Evolutionary conservation across 2,888 invertebrate species (phyloP).

Genomic region (Hirtodrosophila duncani): DNA sequence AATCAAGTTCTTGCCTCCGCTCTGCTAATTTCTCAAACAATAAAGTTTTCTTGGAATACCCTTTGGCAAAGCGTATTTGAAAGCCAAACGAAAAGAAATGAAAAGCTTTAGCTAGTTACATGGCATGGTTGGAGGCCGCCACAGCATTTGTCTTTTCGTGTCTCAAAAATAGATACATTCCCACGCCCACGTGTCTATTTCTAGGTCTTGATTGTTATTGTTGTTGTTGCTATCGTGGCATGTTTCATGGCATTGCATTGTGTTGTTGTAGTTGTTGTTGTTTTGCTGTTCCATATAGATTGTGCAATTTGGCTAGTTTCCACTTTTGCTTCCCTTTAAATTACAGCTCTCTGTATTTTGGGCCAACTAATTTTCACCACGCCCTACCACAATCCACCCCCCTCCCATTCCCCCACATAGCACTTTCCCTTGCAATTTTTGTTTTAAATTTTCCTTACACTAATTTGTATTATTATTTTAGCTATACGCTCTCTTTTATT

Average conservation of each 20-base stretch:
- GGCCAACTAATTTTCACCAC: constrained; percentile 10
- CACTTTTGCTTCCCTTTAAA: constrained; percentile 38
- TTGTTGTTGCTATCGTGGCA: constrained; percentile 8
- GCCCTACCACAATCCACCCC: background rate
- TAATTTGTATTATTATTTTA: constrained; percentile 26
- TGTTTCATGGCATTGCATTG: constrained; percentile 58
- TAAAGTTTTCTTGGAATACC: no score
- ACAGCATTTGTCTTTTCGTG: constrained; percentile 20
- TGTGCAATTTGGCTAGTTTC: constrained; percentile 65
- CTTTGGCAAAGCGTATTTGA: no score
- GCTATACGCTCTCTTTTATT: background rate
- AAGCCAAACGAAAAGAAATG: constrained; percentile 4
- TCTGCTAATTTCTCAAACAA: no score
- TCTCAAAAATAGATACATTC: constrained; percentile 57
- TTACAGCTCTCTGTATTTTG: constrained; percentile 23
- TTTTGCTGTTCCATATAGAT: constrained; percentile 22
- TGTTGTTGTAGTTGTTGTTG: constrained; percentile 9
- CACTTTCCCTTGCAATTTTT: constrained; percentile 49
- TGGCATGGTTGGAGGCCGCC: no score
- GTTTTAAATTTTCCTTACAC: constrained; percentile 41
- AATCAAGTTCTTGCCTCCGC: no score
- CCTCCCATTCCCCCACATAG: constrained; percentile 10
- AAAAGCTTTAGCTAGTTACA: constrained; percentile 24
- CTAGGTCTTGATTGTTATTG: constrained; percentile 44
- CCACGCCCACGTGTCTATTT: constrained; percentile 70